These are phyloP conservation scores for Priapulus caudatus DNA, from an alignment of 2,888 invertebrate species.

Conservation along the genomic window DNA sequence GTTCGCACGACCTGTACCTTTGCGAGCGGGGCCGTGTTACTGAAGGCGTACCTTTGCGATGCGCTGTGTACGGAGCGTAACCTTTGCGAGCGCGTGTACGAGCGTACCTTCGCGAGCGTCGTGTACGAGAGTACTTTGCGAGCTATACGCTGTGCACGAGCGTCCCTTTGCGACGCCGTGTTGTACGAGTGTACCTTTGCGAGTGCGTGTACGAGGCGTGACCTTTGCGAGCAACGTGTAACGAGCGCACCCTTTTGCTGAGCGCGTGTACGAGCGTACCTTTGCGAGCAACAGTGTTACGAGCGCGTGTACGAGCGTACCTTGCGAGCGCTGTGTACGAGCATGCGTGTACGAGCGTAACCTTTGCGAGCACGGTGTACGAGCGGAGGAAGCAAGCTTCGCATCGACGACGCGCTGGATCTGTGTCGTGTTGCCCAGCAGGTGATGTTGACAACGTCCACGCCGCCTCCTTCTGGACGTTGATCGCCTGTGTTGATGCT, in stretches of 20 bases:
- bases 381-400: constrained; percentile 54
- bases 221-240: constrained; percentile 62
- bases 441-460: constrained; percentile 91
- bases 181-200: too few species aligned
- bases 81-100: too few species aligned
- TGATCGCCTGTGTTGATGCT: constrained; percentile 34
- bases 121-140: too few species aligned
- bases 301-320: too few species aligned
- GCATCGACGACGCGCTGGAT: constrained; percentile 60
- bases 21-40: too few species aligned
- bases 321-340: constrained; percentile 54
- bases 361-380: constrained; percentile 52
- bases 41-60: too few species aligned
- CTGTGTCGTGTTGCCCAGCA: constrained; percentile 69
- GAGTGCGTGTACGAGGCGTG: constrained; percentile 55
- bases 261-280: constrained; percentile 55
- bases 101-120: too few species aligned
- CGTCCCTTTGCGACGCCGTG: too few species aligned
- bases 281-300: too few species aligned
- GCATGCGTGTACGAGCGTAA: constrained; percentile 54
- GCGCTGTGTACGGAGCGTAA: too few species aligned
- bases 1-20: too few species aligned
- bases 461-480: constrained; percentile 53
- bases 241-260: constrained; percentile 54
- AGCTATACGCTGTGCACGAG: too few species aligned